Conservation (phyloP, 2,797 vertebrate genomes). For the Eulemur coronatus region DNA sequence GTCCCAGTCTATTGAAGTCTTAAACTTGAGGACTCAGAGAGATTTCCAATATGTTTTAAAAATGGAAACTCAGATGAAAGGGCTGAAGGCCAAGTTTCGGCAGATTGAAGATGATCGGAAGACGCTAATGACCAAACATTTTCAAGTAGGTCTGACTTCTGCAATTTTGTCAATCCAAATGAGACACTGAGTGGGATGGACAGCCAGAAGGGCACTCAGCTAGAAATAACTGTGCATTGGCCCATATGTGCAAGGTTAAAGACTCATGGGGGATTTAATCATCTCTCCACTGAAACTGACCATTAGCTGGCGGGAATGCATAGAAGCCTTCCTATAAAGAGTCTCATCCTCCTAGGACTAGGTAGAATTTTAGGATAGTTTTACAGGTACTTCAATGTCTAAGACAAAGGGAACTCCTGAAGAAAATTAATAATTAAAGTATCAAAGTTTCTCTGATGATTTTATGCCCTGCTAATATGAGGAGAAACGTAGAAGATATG, state of each 20-base stretch:
- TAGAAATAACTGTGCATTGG: slow-evolving; percentile 33
- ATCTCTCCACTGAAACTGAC: slow-evolving; percentile 50
- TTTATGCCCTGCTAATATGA: background rate
- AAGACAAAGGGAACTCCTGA: background rate
- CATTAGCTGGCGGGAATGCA: slow-evolving; percentile 64
- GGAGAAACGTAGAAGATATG: background rate
- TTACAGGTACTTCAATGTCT: background rate
- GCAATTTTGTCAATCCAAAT: slow-evolving; percentile 43
- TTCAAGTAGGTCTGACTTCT: slow-evolving; percentile 89
- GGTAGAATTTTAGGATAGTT: slow-evolving; percentile 34
- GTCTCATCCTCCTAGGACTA: background rate
- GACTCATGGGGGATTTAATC: background rate
- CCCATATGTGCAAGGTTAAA: background rate
- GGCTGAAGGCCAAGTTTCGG: slow-evolving; percentile 96
- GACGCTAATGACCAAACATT: slow-evolving; percentile 95
- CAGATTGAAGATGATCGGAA: slow-evolving; percentile 98
- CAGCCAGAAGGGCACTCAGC: background rate
- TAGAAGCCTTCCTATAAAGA: slow-evolving; percentile 49
- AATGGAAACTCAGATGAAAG: slow-evolving; percentile 99
- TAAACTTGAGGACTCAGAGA: slow-evolving; percentile 97
- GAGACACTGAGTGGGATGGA: slow-evolving; percentile 1
- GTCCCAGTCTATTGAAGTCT: slow-evolving; percentile 98
- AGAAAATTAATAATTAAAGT: slow-evolving; percentile 17
- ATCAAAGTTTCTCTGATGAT: background rate
- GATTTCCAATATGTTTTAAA: slow-evolving; percentile 99